phyloP scores from a whole-genome alignment of 2,113 vertebrate genomes.

The Stomatorhinus ivindoensis region DNA sequence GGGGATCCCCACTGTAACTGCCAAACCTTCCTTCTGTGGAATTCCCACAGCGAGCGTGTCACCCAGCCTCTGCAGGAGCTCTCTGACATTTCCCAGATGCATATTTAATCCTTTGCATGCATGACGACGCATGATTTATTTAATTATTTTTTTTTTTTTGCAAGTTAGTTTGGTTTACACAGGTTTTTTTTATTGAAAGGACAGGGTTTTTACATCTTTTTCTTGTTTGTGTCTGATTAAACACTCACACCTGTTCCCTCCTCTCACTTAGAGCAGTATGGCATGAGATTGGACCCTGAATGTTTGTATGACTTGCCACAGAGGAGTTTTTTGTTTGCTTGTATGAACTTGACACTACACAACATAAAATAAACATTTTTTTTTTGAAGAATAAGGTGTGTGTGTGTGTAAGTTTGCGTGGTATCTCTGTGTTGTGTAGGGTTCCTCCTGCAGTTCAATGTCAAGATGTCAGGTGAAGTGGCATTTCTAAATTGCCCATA shows the following conservation, averaged over 20 bases:
- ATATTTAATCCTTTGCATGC: not conserved
- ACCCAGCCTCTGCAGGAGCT: not conserved
- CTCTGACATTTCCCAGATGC: not conserved
- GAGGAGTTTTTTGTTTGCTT: not conserved
- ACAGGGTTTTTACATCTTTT: not conserved
- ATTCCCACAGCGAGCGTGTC: not conserved
- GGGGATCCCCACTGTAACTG: not conserved
- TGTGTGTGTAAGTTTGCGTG: not conserved
- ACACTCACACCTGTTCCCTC: not conserved
- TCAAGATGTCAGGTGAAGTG: not conserved
- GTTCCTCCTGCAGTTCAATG: not conserved
- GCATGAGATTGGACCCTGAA: not conserved
- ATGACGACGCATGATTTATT: not conserved
- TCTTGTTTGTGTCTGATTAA: not conserved
- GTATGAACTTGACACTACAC: not conserved
- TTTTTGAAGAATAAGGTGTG: not conserved
- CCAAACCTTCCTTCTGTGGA: not conserved
- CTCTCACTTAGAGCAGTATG: not conserved
- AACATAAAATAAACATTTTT: not conserved
- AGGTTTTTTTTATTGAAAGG: not conserved
- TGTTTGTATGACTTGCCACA: not conserved
- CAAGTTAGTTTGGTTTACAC: not conserved
- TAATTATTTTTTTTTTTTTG: not conserved
- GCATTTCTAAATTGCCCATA: not conserved
- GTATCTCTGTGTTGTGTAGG: not conserved